Percentiles rank a stretch among this genome's conserved stretches.
These are phyloP conservation scores for Emydocephalus ijimae DNA, from an alignment of 2,113 vertebrate genomes.

Conservation along the genomic window DNA sequence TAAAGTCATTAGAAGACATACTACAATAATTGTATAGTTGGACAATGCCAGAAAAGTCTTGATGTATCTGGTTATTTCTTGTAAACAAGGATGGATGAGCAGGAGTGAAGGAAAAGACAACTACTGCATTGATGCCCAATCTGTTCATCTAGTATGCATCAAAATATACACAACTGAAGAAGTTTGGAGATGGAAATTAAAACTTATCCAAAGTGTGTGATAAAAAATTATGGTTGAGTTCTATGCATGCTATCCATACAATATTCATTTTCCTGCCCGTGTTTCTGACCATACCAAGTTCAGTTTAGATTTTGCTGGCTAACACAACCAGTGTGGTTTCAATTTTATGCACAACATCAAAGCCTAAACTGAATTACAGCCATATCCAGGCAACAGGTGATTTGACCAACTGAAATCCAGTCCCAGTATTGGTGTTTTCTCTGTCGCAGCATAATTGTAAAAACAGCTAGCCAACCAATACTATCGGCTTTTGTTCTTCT, in stretches of 20 bases:
- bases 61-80: neutral
- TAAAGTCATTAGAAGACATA: constrained; percentile 52
- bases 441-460: constrained; percentile 48
- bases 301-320: constrained; percentile 41
- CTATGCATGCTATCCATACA: constrained; percentile 67
- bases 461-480: constrained; percentile 23
- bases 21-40: constrained; percentile 55
- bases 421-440: constrained; percentile 32
- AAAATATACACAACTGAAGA: constrained; percentile 71
- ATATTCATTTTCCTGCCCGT: constrained; percentile 48
- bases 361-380: constrained; percentile 41
- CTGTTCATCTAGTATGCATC: constrained; percentile 58
- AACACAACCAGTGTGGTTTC: constrained; percentile 54
- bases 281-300: constrained; percentile 57
- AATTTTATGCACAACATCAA: constrained; percentile 62
- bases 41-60: constrained; percentile 33
- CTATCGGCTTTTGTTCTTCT: constrained; percentile 96
- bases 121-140: constrained; percentile 63
- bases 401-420: constrained; percentile 43
- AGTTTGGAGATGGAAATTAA: constrained; percentile 73
- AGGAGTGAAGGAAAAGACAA: constrained; percentile 50
- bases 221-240: constrained; percentile 73
- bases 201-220: constrained; percentile 70
- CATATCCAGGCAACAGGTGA: constrained; percentile 42
- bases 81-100: constrained; percentile 53